Evolutionary conservation across 2,797 vertebrate genomes (phyloP).

Genomic region (Pogonophryne albipinna): DNA sequence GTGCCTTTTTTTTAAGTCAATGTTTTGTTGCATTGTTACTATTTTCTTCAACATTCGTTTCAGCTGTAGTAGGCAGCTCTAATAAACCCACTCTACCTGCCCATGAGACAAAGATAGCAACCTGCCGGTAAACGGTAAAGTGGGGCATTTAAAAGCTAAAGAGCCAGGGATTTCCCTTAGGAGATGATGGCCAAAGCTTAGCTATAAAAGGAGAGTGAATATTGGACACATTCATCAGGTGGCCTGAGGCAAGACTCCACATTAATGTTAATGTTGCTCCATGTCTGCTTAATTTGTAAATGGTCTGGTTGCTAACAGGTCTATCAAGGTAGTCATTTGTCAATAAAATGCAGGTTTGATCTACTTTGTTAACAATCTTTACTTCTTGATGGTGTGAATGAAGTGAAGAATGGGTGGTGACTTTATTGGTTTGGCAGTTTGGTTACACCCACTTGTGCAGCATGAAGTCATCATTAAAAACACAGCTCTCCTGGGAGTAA

Average conservation of each 20-base stretch:
- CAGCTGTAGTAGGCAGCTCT: not conserved
- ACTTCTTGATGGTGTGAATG: not conserved
- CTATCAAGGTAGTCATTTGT: not conserved
- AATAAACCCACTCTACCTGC: not conserved
- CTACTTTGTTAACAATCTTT: not conserved
- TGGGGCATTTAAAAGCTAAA: not conserved
- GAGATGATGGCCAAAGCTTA: not conserved
- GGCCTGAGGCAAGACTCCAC: not conserved
- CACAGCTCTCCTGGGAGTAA: not conserved
- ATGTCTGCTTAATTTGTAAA: not conserved
- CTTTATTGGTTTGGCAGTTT: slow-evolving; percentile 4
- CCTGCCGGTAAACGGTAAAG: not conserved
- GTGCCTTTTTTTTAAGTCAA: too few relatives aligned
- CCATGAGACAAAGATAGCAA: not conserved
- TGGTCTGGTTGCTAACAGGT: not conserved
- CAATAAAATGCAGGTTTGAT: not conserved
- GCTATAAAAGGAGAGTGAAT: not conserved
- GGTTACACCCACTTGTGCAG: not conserved
- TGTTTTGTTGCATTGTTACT: not conserved
- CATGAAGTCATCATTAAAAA: not conserved
- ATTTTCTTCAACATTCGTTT: not conserved
- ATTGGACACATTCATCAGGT: not conserved
- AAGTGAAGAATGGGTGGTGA: not conserved
- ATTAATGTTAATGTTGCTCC: not conserved
- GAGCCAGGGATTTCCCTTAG: not conserved